phyloP scores from a whole-genome alignment of 2,797 vertebrate genomes.

The Poecilia wingei region DNA sequence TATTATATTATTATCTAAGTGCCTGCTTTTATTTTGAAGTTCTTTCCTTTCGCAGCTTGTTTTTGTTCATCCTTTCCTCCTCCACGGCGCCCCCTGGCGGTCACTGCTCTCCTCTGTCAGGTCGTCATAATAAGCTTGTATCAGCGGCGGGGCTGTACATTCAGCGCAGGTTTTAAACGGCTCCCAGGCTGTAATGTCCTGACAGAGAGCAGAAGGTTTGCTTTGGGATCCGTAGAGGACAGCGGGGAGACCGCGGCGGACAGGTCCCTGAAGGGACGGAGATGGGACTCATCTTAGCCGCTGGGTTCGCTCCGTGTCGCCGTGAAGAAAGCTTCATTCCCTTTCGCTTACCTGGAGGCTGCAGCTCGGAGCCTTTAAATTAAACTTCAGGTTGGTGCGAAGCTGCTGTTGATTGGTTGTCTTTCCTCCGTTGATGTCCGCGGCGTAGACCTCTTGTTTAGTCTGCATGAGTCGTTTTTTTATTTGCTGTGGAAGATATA shows the following conservation, averaged over 20 bases:
- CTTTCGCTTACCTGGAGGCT: conserved; percentile 57
- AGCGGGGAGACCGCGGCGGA: neutral
- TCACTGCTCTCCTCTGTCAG: neutral
- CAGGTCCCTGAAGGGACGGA: conserved; percentile 9
- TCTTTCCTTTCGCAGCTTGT: accelerated
- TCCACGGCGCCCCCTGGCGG: conserved; percentile 56
- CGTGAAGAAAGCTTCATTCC: conserved; percentile 52
- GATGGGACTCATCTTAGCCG: conserved; percentile 33
- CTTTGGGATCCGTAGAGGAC: conserved; percentile 10
- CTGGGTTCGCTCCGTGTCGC: conserved; percentile 30
- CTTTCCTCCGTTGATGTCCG: conserved; percentile 7
- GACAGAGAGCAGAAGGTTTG: neutral
- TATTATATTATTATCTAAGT: no score
- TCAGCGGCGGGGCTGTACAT: conserved; percentile 17
- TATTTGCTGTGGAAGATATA: neutral
- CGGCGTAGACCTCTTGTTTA: neutral
- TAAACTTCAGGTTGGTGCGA: conserved; percentile 58
- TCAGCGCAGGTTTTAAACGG: conserved; percentile 22
- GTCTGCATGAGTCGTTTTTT: neutral
- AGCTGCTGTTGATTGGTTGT: neutral
- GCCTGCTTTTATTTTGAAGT: conserved; percentile 52
- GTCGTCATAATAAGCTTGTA: conserved; percentile 3
- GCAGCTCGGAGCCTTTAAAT: conserved; percentile 40
- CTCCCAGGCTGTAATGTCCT: neutral
- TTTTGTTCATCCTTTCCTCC: neutral